phyloP scores from a whole-genome alignment of 2,113 vertebrate species.

The Sialia sialis region DNA sequence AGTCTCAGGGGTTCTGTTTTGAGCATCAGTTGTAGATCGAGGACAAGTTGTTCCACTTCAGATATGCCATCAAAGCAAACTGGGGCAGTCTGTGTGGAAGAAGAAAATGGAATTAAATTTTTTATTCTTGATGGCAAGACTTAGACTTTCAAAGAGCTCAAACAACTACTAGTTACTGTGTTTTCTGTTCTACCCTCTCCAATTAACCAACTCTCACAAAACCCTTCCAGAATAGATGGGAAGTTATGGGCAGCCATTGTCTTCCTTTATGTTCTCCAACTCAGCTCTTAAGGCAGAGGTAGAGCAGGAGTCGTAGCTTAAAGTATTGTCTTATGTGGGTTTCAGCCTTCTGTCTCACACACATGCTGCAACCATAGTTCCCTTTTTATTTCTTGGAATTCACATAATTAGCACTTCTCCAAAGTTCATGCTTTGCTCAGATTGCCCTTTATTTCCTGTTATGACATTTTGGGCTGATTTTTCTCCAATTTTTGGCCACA shows the following conservation, averaged over 20 bases:
- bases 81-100: conserved; percentile 13
- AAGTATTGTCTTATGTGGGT: not conserved
- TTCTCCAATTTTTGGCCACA: not conserved
- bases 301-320: not conserved
- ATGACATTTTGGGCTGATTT: not conserved
- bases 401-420: not conserved
- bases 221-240: not conserved
- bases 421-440: not conserved
- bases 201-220: not conserved
- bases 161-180: not conserved
- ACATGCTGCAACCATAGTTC: not conserved
- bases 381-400: not conserved
- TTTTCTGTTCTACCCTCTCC: not conserved
- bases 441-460: not conserved
- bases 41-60: conserved; percentile 37
- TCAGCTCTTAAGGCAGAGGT: not conserved
- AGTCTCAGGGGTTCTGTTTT: not conserved
- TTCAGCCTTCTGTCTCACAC: not conserved
- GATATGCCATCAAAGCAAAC: conserved; percentile 39
- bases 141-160: not conserved
- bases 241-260: accelerated
- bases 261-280: not conserved
- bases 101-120: not conserved
- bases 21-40: not conserved
- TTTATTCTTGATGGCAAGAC: not conserved